These are phyloP conservation scores for Drosophila tropicalis DNA, from an alignment of 1,140 invertebrate species.

Conservation along the genomic window DNA sequence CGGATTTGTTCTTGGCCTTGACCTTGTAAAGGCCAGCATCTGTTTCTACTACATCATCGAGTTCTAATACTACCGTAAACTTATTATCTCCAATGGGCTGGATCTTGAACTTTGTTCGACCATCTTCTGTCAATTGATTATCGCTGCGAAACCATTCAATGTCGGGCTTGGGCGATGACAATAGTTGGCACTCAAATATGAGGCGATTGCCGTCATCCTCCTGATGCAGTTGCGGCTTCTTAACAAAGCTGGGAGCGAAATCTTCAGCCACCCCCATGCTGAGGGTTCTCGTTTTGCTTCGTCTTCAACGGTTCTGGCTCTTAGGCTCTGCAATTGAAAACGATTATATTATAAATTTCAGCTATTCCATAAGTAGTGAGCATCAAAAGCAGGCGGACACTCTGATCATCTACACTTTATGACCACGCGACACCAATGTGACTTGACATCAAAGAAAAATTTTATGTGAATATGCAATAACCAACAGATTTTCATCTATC, in stretches of 20 bases:
- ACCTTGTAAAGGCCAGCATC: slow-evolving; percentile 99
- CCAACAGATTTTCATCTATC: too few species aligned
- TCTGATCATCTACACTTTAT: too few species aligned
- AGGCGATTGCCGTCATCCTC: slow-evolving; percentile 98
- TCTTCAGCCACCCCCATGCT: slow-evolving; percentile 88
- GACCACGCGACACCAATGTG: too few species aligned
- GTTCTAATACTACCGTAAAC: slow-evolving; percentile 94
- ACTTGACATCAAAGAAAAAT: too few species aligned
- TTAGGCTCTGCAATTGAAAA: slow-evolving; percentile 44
- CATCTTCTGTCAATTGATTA: slow-evolving; percentile 91
- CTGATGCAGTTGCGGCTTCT: slow-evolving; percentile 97
- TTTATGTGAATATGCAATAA: too few species aligned
- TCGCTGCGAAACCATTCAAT: slow-evolving; percentile 96
- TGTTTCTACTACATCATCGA: slow-evolving; percentile 97
- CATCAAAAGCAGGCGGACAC: too few species aligned
- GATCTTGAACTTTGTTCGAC: slow-evolving; percentile 93
- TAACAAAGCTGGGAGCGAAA: slow-evolving; percentile 98
- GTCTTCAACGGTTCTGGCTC: slow-evolving; percentile 57
- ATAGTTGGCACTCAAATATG: slow-evolving; percentile 96
- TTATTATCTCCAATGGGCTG: slow-evolving; percentile 93
- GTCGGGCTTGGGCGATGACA: slow-evolving; percentile 94
- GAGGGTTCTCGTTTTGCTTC: slow-evolving; percentile 58
- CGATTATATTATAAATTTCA: background rate
- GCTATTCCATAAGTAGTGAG: background rate
- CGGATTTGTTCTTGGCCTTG: slow-evolving; percentile 98